Evolutionary conservation across 2,797 vertebrate species (phyloP).

Genomic region (Alosa sapidissima): DNA sequence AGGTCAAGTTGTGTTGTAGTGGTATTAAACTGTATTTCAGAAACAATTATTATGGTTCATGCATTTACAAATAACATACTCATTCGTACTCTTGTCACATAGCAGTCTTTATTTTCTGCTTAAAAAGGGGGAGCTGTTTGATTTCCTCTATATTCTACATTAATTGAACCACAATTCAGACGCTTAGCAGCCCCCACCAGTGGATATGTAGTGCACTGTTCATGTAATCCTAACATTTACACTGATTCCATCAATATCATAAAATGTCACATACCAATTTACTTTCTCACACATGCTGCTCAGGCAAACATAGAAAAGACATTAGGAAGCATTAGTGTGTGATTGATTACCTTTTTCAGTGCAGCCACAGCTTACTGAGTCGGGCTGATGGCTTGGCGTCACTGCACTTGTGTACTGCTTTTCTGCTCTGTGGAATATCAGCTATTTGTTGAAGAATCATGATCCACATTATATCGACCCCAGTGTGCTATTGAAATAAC

Average conservation of each 20-base stretch:
- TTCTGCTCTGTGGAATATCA: constrained; percentile 28
- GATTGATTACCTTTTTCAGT: constrained; percentile 63
- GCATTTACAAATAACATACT: background rate
- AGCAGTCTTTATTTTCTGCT: background rate
- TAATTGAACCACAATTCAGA: background rate
- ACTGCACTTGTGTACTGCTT: constrained; percentile 44
- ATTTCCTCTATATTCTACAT: background rate
- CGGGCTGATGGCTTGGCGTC: constrained; percentile 57
- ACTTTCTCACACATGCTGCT: constrained; percentile 48
- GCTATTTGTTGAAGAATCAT: constrained; percentile 22
- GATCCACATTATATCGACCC: constrained; percentile 33
- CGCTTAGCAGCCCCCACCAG: background rate
- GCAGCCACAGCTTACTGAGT: constrained; percentile 53
- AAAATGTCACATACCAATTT: constrained; percentile 55
- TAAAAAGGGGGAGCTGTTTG: background rate
- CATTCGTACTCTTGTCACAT: background rate
- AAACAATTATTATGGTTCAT: background rate
- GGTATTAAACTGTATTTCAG: background rate
- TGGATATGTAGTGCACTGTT: background rate
- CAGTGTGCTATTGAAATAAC: constrained; percentile 33
- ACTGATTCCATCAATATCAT: constrained; percentile 40
- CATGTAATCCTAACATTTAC: constrained; percentile 51
- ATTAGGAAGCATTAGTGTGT: constrained; percentile 55
- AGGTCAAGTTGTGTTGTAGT: background rate
- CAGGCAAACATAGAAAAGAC: constrained; percentile 58